Evolutionary conservation across 2,888 invertebrate species (phyloP), one percentile per base, ranked within the genome.

Genomic region (Amphipyra tragopoginis): DNA sequence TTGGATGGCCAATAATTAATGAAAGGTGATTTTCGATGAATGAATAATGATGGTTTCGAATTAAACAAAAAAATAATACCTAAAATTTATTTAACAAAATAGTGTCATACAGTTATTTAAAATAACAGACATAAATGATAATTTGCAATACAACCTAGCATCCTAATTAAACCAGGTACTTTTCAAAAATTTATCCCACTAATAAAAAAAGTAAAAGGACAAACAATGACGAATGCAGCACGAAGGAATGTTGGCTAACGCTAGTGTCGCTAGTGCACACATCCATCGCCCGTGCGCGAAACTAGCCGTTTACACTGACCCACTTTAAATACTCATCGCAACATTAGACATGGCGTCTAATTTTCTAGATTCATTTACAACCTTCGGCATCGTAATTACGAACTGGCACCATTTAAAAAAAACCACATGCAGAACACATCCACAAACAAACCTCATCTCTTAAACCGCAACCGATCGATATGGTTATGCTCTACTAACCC

Each of bases 21-120:
- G 21, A 21, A 21, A 21, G 21, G 21, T 21, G 21, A 21, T 21
- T 21, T 21, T 21, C 21, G 21, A 21, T 21, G 21, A 21, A 1
- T 21, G 21, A 21, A 21, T n/a, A 43, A 11, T 26, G 7, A 11
- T 21, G 7, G n/a, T 44, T 29, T 29, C 7, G 75, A 90, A 90
- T 86, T 71, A 90, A 90, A 91, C 85, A 83, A 81, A 66, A 43
- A 64, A 77, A 82, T 83, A 92, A 91, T 93, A 93, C 91, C 93
- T 93, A 92, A 92, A 93, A 93, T 94, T 94, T 94, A 94, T 93
- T 93, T 93, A 94, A 94, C 94, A 94, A 94, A 94, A 94, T 94
- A 94, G 90, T 93, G 93, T 94, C 94, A 92, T 93, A 93, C 92
- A 91, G 93, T 93, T 93, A 93, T 93, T 94, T 87, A 92, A 94